Evolutionary conservation across 2,113 vertebrate genomes (phyloP).

Genomic region (Caranx melampygus): DNA sequence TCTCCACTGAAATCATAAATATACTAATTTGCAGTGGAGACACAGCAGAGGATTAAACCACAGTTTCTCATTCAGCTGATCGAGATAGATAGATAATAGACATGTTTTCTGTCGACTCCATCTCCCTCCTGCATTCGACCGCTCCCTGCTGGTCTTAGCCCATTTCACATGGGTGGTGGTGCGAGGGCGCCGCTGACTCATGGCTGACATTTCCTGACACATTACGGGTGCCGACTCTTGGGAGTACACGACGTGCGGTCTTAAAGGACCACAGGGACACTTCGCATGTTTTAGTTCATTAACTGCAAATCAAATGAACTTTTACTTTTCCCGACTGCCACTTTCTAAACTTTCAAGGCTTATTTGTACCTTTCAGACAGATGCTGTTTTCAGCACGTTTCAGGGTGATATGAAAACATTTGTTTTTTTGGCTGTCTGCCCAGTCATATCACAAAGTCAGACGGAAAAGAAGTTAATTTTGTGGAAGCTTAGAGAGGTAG

Average conservation of each 20-base stretch:
- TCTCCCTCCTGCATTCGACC: not conserved
- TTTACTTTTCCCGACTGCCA: not conserved
- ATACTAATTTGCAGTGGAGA: not conserved
- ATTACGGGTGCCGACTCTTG: slow-evolving; percentile 1
- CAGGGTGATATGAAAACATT: too few relatives aligned
- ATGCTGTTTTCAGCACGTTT: too few relatives aligned
- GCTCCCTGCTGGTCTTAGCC: not conserved
- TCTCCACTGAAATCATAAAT: not conserved
- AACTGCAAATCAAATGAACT: not conserved
- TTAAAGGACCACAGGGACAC: not conserved
- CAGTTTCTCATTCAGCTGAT: not conserved
- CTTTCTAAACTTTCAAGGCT: not conserved
- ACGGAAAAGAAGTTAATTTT: not conserved
- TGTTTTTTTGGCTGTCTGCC: not conserved
- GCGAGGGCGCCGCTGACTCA: slow-evolving; percentile 32
- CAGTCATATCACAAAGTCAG: not conserved
- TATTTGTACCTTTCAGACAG: not conserved
- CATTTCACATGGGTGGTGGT: slow-evolving; percentile 14
- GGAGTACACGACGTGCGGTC: not conserved
- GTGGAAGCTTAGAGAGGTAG: not conserved
- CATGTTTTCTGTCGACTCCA: not conserved
- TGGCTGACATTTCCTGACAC: slow-evolving; percentile 58
- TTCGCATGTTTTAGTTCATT: not conserved
- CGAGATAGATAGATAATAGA: slow-evolving; percentile 5
- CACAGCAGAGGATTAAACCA: not conserved